phyloP scores from a whole-genome alignment of 2,888 invertebrate genomes.

The Ariolimax columbianus region DNA sequence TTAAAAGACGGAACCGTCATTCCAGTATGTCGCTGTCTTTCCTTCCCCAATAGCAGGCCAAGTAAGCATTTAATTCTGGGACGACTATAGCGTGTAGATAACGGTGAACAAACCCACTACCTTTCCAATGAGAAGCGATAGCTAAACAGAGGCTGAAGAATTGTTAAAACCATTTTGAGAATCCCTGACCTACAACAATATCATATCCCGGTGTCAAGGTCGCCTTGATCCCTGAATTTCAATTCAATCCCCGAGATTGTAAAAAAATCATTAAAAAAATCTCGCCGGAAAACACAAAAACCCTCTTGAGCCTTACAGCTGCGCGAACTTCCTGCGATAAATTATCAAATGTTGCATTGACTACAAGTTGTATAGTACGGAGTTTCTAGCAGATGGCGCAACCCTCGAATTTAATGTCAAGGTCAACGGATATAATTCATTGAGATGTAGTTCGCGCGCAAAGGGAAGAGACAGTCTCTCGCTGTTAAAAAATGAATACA shows the following conservation, averaged over 20 bases:
- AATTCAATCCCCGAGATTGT: not conserved
- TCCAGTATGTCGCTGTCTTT: too few relatives aligned
- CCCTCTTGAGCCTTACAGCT: not conserved
- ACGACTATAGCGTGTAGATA: too few relatives aligned
- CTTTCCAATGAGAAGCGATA: too few relatives aligned
- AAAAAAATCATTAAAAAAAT: too few relatives aligned
- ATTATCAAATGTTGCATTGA: slow-evolving; percentile 24
- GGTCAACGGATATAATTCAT: slow-evolving; percentile 26
- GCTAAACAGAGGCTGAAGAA: too few relatives aligned
- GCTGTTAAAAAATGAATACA: not conserved
- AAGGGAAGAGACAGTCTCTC: not conserved
- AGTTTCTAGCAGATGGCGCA: slow-evolving; percentile 26
- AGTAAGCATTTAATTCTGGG: too few relatives aligned
- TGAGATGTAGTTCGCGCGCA: slow-evolving; percentile 33
- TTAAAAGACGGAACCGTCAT: too few relatives aligned
- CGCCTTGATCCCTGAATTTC: slow-evolving; percentile 26
- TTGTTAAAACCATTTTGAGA: too few relatives aligned
- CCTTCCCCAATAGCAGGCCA: too few relatives aligned
- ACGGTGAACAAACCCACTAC: too few relatives aligned
- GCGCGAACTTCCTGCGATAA: slow-evolving; percentile 13
- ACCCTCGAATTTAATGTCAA: slow-evolving; percentile 22
- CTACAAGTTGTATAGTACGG: not conserved
- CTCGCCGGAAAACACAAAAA: not conserved
- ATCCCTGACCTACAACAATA: slow-evolving; percentile 3
- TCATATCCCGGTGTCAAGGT: slow-evolving; percentile 3